Percentiles rank a stretch among this genome's conserved stretches.
Evolutionary conservation across 2,888 invertebrate genomes (phyloP).

Genomic region (Pedicia rivosa): DNA sequence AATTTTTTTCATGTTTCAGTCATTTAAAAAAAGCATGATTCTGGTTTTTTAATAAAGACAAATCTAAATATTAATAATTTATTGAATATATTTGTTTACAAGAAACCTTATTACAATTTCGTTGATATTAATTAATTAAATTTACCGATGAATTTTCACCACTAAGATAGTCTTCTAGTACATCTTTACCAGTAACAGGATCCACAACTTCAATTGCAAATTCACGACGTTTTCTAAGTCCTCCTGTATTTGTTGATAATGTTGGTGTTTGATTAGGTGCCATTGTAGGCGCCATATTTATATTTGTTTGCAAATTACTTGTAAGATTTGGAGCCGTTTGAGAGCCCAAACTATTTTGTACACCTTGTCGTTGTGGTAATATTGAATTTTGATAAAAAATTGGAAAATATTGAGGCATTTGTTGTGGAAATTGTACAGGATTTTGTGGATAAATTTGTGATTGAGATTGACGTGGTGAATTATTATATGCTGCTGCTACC

Average conservation of each 20-base stretch:
- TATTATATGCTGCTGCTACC: not conserved
- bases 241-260: not conserved
- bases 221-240: not conserved
- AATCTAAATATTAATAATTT: too few relatives aligned
- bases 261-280: not conserved
- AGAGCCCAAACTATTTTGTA: not conserved
- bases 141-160: too few relatives aligned
- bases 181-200: not conserved
- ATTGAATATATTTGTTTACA: too few relatives aligned
- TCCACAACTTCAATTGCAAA: not conserved
- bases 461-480: not conserved
- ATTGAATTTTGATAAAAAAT: not conserved
- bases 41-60: too few relatives aligned
- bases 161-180: not conserved
- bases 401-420: not conserved
- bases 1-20: too few relatives aligned
- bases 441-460: not conserved
- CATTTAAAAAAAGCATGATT: too few relatives aligned
- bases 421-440: not conserved
- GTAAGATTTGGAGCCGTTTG: not conserved
- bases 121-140: too few relatives aligned
- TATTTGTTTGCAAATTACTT: not conserved
- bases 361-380: not conserved
- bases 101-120: too few relatives aligned
- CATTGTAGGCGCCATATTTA: not conserved